phyloP scores from a whole-genome alignment of 1,140 invertebrate species.

The Uloborus diversus region DNA sequence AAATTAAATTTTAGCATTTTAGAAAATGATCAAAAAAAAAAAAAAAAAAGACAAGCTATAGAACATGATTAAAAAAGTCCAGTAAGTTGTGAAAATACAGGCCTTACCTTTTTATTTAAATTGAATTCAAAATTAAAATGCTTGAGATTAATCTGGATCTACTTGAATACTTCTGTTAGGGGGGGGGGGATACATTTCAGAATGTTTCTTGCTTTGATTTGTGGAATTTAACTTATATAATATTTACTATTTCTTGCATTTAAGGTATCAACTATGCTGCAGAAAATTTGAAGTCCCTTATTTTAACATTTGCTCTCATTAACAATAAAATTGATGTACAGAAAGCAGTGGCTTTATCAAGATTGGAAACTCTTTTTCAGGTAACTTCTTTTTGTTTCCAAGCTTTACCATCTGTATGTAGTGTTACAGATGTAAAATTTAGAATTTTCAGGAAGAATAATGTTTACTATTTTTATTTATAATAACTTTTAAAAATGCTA shows the following conservation, averaged over 20 bases:
- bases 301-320: slow-evolving; percentile 45
- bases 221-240: background rate
- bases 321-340: slow-evolving; percentile 42
- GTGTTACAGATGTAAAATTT: background rate
- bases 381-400: no score
- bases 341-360: slow-evolving; percentile 36
- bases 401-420: no score
- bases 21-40: no score
- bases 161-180: background rate
- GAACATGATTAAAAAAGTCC: no score
- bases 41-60: no score
- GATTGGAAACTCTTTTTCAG: slow-evolving; percentile 44
- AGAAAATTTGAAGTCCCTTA: slow-evolving; percentile 53
- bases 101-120: background rate
- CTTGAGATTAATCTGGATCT: background rate
- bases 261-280: slow-evolving; percentile 45
- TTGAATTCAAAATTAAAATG: background rate
- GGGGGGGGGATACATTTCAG: no score
- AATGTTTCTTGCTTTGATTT: background rate
- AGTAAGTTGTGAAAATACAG: background rate
- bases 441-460: background rate
- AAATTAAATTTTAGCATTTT: no score
- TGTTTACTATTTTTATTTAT: background rate
- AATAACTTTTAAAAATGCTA: background rate
- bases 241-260: slow-evolving; percentile 27